These are phyloP conservation scores for Microcebus murinus DNA, from an alignment of 2,113 vertebrate species.

Conservation along the genomic window DNA sequence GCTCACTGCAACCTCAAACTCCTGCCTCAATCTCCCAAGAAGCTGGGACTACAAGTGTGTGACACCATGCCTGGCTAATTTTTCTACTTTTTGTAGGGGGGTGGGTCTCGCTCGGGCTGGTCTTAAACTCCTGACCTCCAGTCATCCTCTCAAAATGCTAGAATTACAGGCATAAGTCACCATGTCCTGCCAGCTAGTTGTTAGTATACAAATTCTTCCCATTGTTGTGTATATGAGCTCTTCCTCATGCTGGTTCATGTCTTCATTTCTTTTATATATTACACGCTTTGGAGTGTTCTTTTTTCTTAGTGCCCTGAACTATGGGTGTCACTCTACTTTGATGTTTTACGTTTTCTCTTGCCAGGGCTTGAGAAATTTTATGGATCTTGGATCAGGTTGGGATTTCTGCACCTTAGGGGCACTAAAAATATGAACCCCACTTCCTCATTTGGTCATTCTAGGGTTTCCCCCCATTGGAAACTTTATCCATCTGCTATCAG, in stretches of 20 bases:
- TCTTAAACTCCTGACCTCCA: too few relatives aligned
- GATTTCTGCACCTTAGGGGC: not conserved
- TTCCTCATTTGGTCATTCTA: not conserved
- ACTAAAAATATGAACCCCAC: not conserved
- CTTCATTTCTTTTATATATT: not conserved
- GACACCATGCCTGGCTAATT: too few relatives aligned
- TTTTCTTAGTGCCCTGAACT: not conserved
- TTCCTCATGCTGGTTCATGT: not conserved
- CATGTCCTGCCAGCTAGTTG: not conserved
- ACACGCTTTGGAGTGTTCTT: not conserved
- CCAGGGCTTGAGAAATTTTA: not conserved
- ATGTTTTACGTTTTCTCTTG: conserved; percentile 17
- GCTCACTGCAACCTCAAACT: too few relatives aligned
- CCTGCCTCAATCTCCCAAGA: too few relatives aligned
- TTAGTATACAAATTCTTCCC: not conserved
- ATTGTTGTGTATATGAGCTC: not conserved
- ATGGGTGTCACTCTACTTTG: not conserved
- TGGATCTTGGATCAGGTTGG: not conserved
- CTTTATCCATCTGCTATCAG: not conserved
- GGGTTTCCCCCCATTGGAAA: not conserved
- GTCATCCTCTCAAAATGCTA: too few relatives aligned
- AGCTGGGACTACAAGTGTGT: too few relatives aligned
- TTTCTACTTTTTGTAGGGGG: too few relatives aligned
- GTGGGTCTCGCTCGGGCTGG: too few relatives aligned
- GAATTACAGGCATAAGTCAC: too few relatives aligned